phyloP scores from a whole-genome alignment of 2,888 invertebrate species.

The Ophioninae sp. region DNA sequence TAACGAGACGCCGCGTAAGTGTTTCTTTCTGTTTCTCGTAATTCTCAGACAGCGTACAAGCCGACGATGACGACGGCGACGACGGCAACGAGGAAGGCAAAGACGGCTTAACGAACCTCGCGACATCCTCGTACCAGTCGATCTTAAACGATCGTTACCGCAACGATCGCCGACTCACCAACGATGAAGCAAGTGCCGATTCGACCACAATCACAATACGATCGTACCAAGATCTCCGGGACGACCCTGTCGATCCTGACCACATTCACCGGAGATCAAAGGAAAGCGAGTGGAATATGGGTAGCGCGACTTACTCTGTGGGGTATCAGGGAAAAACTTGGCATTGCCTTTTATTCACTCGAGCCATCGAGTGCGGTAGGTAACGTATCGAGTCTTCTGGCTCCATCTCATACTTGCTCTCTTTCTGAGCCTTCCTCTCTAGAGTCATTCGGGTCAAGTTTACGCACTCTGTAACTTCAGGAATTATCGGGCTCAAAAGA shows the following conservation, averaged over 20 bases:
- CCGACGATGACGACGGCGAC: slow-evolving; percentile 29
- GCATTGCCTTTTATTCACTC: slow-evolving; percentile 51
- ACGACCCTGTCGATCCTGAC: slow-evolving; percentile 13
- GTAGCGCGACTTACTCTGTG: slow-evolving; percentile 39
- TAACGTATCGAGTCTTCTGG: slow-evolving; percentile 1
- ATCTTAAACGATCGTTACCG: slow-evolving; percentile 35
- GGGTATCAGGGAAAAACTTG: slow-evolving; percentile 50
- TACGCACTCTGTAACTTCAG: no score
- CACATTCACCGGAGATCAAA: slow-evolving; percentile 48
- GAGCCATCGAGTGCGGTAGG: slow-evolving; percentile 30
- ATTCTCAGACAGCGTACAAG: slow-evolving; percentile 40
- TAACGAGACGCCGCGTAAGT: slow-evolving; percentile 46
- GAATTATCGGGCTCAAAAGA: no score
- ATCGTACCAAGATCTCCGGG: slow-evolving; percentile 55
- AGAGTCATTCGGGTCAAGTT: no score
- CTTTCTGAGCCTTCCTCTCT: background rate
- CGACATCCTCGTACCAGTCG: slow-evolving; percentile 34
- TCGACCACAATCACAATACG: slow-evolving; percentile 57
- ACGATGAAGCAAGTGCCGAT: slow-evolving; percentile 42
- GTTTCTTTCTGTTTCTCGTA: slow-evolving; percentile 18
- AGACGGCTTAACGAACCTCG: slow-evolving; percentile 55
- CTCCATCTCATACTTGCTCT: slow-evolving; percentile 3
- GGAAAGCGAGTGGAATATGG: slow-evolving; percentile 52
- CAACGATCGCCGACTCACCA: slow-evolving; percentile 44
- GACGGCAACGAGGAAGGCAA: slow-evolving; percentile 27